A percentile compares a stretch with the other conserved stretches of the same genome.
phyloP scores from a whole-genome alignment of 2,113 vertebrate species.

The Oophaga pumilio region DNA sequence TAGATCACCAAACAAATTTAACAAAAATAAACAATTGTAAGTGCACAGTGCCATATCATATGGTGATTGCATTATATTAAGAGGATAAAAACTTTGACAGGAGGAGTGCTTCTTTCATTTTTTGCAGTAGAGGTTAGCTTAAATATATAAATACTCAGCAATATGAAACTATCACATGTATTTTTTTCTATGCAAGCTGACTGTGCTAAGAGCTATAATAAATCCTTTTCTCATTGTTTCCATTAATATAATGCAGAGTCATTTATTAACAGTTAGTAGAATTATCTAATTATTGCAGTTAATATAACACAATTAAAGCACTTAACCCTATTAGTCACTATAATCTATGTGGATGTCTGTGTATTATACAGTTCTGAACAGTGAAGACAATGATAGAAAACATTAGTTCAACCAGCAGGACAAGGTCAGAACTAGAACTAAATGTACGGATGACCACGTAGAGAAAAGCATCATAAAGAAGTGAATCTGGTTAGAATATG shows the following conservation, averaged over 20 bases:
- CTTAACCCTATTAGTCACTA: slow-evolving; percentile 30
- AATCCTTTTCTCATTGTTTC: background rate
- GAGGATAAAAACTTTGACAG: no score
- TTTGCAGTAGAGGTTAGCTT: no score
- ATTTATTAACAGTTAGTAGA: background rate
- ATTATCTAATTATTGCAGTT: background rate
- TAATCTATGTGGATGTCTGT: background rate
- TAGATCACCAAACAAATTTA: no score
- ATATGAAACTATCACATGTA: background rate
- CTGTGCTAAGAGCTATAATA: background rate
- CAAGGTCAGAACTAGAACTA: background rate
- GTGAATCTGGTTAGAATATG: slow-evolving; percentile 29
- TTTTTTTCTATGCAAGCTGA: background rate
- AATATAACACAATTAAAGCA: slow-evolving; percentile 11
- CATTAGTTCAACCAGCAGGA: background rate
- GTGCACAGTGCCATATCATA: no score
- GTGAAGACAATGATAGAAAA: background rate
- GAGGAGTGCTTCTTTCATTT: no score
- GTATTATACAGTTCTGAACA: background rate
- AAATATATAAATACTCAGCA: no score
- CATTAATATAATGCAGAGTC: background rate
- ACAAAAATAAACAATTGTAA: no score
- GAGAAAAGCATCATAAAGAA: background rate
- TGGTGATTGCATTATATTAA: no score
- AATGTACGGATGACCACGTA: background rate